These are phyloP conservation scores for Chanos chanos DNA, from an alignment of 2,797 vertebrate species.

Conservation along the genomic window DNA sequence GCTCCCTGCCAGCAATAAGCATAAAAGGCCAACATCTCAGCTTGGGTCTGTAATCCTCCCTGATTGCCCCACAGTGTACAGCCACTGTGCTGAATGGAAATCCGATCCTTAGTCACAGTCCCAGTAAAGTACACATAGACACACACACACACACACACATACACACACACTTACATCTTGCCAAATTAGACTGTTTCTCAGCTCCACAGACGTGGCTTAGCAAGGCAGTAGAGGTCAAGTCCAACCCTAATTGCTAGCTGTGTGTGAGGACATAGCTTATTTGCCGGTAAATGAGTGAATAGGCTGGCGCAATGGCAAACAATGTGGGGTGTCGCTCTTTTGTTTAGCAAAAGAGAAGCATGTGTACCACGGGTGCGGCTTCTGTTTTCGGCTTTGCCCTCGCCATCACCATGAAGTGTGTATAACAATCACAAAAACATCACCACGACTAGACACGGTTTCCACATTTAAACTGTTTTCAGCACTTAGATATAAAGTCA, in stretches of 20 bases:
- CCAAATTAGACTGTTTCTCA: constrained; percentile 14
- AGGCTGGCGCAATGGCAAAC: constrained; percentile 48
- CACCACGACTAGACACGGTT: no score
- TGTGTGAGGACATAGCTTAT: constrained; percentile 61
- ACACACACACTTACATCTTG: constrained; percentile 1
- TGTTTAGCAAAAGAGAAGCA: no score
- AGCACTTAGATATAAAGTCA: no score
- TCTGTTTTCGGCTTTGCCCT: no score
- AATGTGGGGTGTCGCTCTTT: constrained; percentile 52
- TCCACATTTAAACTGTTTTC: no score
- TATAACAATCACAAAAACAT: constrained; percentile 54
- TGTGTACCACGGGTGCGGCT: no score
- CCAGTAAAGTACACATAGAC: constrained; percentile 22
- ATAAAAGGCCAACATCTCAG: constrained; percentile 33
- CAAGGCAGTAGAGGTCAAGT: background rate
- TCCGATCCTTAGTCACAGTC: constrained; percentile 23
- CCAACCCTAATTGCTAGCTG: constrained; percentile 61
- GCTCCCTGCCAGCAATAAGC: constrained; percentile 33
- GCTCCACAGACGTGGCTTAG: constrained; percentile 7
- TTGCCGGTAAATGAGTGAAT: constrained; percentile 23
- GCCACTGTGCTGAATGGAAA: constrained; percentile 24
- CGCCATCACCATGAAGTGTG: no score
- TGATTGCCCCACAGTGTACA: constrained; percentile 43
- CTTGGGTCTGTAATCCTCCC: constrained; percentile 41
- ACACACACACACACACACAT: background rate